Evolutionary conservation across 2,797 vertebrate species (phyloP).

Genomic region (Phrynocephalus vlangalii): DNA sequence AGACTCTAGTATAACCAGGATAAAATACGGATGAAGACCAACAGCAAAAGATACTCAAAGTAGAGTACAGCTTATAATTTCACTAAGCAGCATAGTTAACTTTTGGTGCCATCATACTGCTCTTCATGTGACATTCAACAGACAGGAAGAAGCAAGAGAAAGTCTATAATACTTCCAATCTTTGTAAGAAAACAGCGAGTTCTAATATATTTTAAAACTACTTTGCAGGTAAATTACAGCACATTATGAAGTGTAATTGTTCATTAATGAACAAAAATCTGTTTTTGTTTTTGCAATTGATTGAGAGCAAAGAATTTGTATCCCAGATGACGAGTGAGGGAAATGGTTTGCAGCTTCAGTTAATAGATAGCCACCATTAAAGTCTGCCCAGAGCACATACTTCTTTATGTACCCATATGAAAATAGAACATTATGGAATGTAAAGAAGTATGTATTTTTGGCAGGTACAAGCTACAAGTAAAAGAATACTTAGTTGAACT

Average conservation of each 20-base stretch:
- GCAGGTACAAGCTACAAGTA: conserved; percentile 85
- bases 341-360: conserved; percentile 66
- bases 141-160: conserved; percentile 60
- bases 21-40: conserved; percentile 49
- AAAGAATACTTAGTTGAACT: conserved; percentile 69
- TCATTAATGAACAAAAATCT: conserved; percentile 27
- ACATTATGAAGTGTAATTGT: conserved; percentile 47
- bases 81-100: conserved; percentile 55
- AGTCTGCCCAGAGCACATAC: conserved; percentile 98
- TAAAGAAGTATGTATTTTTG: conserved; percentile 99
- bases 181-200: conserved; percentile 58
- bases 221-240: conserved; percentile 72
- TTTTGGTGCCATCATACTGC: conserved; percentile 9
- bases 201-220: conserved; percentile 52
- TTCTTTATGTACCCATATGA: conserved; percentile 99
- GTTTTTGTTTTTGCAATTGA: conserved; percentile 48
- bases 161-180: conserved; percentile 54
- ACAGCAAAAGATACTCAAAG: conserved; percentile 46
- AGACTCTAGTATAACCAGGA: conserved; percentile 43
- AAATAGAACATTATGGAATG: conserved; percentile 99
- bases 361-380: conserved; percentile 61
- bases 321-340: conserved; percentile 50
- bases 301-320: conserved; percentile 47
- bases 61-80: conserved; percentile 60
- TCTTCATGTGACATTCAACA: conserved; percentile 45